Conservation (phyloP, 2,113 vertebrate genomes). For the Pluvianellus socialis region DNA sequence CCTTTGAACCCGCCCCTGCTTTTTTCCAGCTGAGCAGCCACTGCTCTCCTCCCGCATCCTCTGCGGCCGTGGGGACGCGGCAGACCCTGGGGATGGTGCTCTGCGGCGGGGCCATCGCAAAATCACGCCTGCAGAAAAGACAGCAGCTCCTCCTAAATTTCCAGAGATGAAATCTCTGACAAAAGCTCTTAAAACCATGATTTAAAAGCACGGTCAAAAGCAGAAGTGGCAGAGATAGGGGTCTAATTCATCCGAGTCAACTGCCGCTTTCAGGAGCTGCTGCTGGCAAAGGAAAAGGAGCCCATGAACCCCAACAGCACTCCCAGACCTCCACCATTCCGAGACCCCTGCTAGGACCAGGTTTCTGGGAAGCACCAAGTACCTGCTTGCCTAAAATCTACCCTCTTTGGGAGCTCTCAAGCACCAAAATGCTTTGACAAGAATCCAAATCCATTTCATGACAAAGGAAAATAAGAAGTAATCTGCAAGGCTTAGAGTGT, state of each 20-base stretch:
- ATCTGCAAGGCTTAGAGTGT: not conserved
- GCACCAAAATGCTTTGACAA: not conserved
- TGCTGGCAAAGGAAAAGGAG: not conserved
- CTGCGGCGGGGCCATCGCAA: not conserved
- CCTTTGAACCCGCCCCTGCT: conserved; percentile 38
- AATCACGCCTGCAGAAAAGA: not conserved
- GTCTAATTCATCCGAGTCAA: not conserved
- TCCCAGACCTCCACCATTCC: not conserved
- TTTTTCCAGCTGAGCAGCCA: not conserved
- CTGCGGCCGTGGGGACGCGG: rapidly evolving
- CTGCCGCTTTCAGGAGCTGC: not conserved
- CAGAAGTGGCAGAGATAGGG: conserved; percentile 21
- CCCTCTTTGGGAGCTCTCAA: not conserved
- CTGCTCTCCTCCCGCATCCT: not conserved
- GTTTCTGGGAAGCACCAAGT: not conserved
- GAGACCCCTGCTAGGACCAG: not conserved
- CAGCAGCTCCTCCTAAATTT: not conserved
- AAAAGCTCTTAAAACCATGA: conserved; percentile 17
- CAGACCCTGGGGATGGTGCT: not conserved
- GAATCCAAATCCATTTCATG: not conserved
- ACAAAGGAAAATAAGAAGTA: not conserved
- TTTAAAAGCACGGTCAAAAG: not conserved
- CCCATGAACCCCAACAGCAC: not conserved
- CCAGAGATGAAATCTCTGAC: conserved; percentile 12
- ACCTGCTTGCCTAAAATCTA: not conserved